These are phyloP conservation scores for Microtus richardsoni DNA, from an alignment of 2,113 vertebrate species.

Conservation along the genomic window DNA sequence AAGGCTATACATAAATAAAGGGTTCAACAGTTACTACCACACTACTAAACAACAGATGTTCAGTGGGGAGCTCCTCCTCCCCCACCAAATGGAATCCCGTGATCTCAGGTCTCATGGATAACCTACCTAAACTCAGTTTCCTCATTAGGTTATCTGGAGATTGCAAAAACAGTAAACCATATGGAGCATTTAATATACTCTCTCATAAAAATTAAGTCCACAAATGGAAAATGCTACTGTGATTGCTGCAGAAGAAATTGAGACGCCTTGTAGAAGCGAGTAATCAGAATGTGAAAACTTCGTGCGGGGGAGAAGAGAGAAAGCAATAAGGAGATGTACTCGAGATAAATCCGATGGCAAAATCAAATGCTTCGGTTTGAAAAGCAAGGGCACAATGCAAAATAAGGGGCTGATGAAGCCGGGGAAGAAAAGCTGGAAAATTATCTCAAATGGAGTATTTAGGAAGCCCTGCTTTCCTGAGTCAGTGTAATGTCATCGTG, in stretches of 20 bases:
- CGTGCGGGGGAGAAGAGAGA: background rate
- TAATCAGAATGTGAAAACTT: background rate
- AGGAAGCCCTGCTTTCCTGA: conserved; percentile 53
- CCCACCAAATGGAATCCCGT: background rate
- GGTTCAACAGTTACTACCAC: background rate
- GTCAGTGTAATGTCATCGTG: conserved; percentile 37
- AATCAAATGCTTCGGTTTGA: conserved; percentile 43
- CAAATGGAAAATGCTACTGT: background rate
- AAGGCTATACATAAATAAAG: conserved; percentile 1
- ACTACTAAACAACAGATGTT: background rate
- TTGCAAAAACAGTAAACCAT: conserved; percentile 31
- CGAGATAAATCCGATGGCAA: conserved; percentile 24
- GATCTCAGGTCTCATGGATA: background rate
- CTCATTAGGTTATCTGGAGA: background rate
- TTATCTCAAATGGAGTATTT: conserved; percentile 45
- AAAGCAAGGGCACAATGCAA: conserved; percentile 50
- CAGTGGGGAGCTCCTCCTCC: background rate
- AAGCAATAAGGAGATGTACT: background rate
- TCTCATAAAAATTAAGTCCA: conserved; percentile 5
- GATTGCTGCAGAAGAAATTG: conserved; percentile 4
- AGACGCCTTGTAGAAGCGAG: background rate
- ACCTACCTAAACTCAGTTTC: conserved; percentile 29
- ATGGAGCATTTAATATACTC: background rate
- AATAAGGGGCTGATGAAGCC: conserved; percentile 42
- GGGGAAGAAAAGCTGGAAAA: conserved; percentile 30